Conservation (phyloP, 2,888 invertebrate species). For the Philonicus albiceps region DNA sequence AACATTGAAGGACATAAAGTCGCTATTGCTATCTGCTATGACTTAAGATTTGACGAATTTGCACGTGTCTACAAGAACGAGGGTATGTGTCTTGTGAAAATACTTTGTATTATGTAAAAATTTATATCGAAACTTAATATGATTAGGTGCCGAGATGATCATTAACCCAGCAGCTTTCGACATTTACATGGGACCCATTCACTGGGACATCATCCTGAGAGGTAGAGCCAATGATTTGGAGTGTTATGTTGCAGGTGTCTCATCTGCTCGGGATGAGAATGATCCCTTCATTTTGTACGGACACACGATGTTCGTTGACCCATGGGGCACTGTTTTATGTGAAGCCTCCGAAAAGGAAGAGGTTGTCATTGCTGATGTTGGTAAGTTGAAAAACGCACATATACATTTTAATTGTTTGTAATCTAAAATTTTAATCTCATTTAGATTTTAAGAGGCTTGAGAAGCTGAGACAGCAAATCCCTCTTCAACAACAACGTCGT, state of each 20-base stretch:
- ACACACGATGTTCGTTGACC: slow-evolving; percentile 82
- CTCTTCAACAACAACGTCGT: slow-evolving; percentile 78
- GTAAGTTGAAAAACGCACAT: slow-evolving; percentile 62
- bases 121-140: background rate
- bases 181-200: slow-evolving; percentile 73
- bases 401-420: background rate
- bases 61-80: slow-evolving; percentile 74
- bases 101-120: background rate
- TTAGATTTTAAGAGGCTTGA: slow-evolving; percentile 76
- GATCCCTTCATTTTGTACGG: slow-evolving; percentile 90
- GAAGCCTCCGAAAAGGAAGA: slow-evolving; percentile 76
- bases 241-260: slow-evolving; percentile 83
- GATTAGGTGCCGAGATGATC: slow-evolving; percentile 2
- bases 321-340: slow-evolving; percentile 76
- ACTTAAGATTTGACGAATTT: slow-evolving; percentile 89
- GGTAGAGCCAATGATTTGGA: slow-evolving; percentile 89
- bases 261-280: slow-evolving; percentile 78
- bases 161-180: slow-evolving; percentile 14
- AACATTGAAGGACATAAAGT: slow-evolving; percentile 75
- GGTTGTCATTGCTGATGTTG: slow-evolving; percentile 78
- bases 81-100: slow-evolving; percentile 57
- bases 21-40: slow-evolving; percentile 96
- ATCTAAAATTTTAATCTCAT: background rate
- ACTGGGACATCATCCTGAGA: slow-evolving; percentile 88
- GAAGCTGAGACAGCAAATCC: slow-evolving; percentile 83